phyloP scores from a whole-genome alignment of 2,888 invertebrate genomes.

The Terebella lapidaria region DNA sequence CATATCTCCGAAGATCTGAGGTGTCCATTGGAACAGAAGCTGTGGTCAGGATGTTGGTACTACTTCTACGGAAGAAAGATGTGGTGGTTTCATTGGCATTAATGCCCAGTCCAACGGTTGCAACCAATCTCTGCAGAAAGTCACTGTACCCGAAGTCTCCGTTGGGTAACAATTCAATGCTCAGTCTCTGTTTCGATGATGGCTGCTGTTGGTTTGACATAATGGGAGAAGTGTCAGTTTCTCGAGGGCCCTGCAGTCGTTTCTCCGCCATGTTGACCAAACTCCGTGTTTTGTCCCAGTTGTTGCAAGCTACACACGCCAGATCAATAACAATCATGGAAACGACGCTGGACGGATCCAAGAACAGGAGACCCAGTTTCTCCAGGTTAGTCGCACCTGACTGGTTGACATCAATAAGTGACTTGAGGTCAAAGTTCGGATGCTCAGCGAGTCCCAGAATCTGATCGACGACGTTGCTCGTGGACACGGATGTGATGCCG shows the following conservation, averaged over 20 bases:
- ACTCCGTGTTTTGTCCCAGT: constrained; percentile 38
- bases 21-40: background rate
- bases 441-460: constrained; percentile 24
- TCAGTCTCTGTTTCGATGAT: too few species aligned
- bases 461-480: constrained; percentile 39
- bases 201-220: too few species aligned
- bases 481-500: constrained; percentile 39
- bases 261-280: constrained; percentile 32
- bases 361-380: background rate
- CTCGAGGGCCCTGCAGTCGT: constrained; percentile 4
- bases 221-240: background rate
- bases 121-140: background rate
- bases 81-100: background rate
- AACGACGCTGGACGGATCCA: constrained; percentile 24
- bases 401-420: background rate
- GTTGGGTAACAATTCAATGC: background rate
- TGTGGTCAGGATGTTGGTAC: background rate
- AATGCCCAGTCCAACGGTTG: background rate
- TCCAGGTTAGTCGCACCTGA: background rate
- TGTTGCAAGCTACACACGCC: constrained; percentile 33
- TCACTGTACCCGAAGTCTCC: background rate
- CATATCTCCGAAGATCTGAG: background rate
- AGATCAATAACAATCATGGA: constrained; percentile 41
- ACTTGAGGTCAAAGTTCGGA: background rate
- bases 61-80: background rate